Conservation (phyloP, 2,888 invertebrate genomes). For the Lycocerus yunnanus region DNA sequence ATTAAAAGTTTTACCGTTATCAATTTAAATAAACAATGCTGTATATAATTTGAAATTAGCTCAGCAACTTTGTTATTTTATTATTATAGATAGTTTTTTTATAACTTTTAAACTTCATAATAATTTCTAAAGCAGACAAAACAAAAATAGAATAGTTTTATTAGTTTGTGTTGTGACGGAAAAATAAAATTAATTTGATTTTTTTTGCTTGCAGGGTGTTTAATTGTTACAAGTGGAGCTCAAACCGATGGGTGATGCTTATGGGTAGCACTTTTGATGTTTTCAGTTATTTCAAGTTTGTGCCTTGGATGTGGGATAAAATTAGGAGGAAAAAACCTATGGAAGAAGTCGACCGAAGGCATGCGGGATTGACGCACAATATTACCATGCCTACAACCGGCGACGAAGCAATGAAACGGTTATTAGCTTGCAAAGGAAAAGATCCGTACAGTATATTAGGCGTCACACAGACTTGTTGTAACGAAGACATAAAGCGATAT, state of each 20-base stretch:
- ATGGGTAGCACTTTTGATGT: constrained; percentile 42
- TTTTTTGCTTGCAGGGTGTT: constrained; percentile 42
- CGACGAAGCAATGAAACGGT: constrained; percentile 92
- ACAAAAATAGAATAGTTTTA: too few relatives aligned
- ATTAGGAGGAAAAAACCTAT: constrained; percentile 52
- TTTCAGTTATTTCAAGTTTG: constrained; percentile 44
- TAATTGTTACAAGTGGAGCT: constrained; percentile 47
- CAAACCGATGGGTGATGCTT: constrained; percentile 45
- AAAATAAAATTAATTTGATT: too few relatives aligned
- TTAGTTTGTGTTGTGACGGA: too few relatives aligned
- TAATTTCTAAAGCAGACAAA: too few relatives aligned
- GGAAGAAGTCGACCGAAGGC: constrained; percentile 55
- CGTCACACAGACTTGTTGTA: constrained; percentile 83
- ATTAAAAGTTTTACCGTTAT: too few relatives aligned
- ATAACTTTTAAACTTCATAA: too few relatives aligned
- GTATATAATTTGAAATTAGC: too few relatives aligned
- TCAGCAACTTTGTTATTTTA: too few relatives aligned
- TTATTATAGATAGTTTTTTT: too few relatives aligned
- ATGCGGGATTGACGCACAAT: constrained; percentile 67
- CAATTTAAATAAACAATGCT: too few relatives aligned
- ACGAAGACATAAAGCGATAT: constrained; percentile 93
- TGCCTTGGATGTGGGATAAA: constrained; percentile 52
- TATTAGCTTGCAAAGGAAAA: constrained; percentile 91
- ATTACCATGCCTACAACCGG: constrained; percentile 86
- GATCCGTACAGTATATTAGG: constrained; percentile 84